phyloP scores from a whole-genome alignment of 2,113 vertebrate genomes.

The Ictalurus punctatus region DNA sequence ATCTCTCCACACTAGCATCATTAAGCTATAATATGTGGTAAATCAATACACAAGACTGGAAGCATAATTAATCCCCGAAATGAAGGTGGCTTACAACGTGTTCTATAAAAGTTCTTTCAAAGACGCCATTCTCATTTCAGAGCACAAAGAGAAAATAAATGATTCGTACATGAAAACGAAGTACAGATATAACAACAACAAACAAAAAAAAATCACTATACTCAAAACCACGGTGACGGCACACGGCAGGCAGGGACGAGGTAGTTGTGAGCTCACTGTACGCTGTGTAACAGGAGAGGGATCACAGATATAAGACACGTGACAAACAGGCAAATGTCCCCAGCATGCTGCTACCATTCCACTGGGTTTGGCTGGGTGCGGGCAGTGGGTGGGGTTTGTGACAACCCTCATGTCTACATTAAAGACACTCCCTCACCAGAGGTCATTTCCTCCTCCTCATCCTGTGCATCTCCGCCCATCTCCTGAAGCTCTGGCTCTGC shows the following conservation, averaged over 20 bases:
- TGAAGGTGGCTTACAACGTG: background rate
- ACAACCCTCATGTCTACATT: slow-evolving; percentile 63
- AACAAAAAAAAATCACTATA: slow-evolving; percentile 42
- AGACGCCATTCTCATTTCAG: slow-evolving; percentile 42
- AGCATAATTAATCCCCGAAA: background rate
- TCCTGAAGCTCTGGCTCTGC: background rate
- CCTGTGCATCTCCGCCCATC: slow-evolving; percentile 23
- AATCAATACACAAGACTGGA: background rate
- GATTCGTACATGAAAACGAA: background rate
- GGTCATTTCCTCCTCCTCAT: slow-evolving; percentile 79
- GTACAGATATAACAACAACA: background rate
- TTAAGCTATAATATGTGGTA: background rate
- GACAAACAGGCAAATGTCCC: slow-evolving; percentile 27
- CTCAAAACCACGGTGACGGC: slow-evolving; percentile 63
- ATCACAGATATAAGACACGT: slow-evolving; percentile 47
- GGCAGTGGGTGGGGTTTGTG: slow-evolving; percentile 54
- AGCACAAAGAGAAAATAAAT: slow-evolving; percentile 22
- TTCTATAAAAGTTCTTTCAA: background rate
- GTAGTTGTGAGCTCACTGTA: slow-evolving; percentile 52
- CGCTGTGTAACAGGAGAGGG: slow-evolving; percentile 55
- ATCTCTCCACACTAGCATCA: background rate
- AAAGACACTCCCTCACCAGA: slow-evolving; percentile 91
- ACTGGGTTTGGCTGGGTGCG: slow-evolving; percentile 23
- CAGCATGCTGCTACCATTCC: slow-evolving; percentile 42
- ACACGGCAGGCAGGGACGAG: slow-evolving; percentile 53